Conservation (phyloP, 2,113 vertebrate species). For the Lepisosteus osseus region DNA sequence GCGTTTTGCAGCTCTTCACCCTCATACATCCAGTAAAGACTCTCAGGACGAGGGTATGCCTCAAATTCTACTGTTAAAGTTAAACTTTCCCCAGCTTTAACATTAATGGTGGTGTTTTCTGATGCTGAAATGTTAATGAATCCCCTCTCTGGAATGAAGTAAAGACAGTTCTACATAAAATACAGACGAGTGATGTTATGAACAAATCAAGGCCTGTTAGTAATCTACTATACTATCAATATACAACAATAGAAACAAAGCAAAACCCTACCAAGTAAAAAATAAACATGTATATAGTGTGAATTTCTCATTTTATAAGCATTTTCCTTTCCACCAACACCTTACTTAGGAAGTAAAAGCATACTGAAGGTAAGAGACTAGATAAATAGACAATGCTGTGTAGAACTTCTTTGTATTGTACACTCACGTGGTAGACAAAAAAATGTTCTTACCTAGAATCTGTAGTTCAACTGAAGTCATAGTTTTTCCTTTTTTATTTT, state of each 20-base stretch:
- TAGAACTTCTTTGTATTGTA: slow-evolving; percentile 13
- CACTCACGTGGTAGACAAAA: background rate
- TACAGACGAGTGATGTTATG: too few relatives aligned
- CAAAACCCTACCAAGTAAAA: too few relatives aligned
- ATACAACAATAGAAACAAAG: too few relatives aligned
- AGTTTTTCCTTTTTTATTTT: slow-evolving; percentile 76
- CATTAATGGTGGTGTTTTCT: slow-evolving; percentile 74
- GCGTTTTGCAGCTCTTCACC: slow-evolving; percentile 74
- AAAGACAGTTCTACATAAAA: slow-evolving; percentile 5
- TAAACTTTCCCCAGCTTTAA: slow-evolving; percentile 86
- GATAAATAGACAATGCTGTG: too few relatives aligned
- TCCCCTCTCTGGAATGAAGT: slow-evolving; percentile 73
- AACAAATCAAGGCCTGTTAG: too few relatives aligned
- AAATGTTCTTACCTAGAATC: slow-evolving; percentile 78
- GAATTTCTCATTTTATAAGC: too few relatives aligned
- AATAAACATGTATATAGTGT: too few relatives aligned
- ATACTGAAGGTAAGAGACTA: too few relatives aligned
- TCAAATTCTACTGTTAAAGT: slow-evolving; percentile 77
- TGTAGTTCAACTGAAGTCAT: slow-evolving; percentile 79
- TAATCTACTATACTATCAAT: too few relatives aligned
- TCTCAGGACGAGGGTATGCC: slow-evolving; percentile 77
- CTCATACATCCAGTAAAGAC: slow-evolving; percentile 81
- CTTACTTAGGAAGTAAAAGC: background rate
- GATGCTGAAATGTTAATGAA: slow-evolving; percentile 73
- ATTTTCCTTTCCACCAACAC: background rate